Evolutionary conservation across 2,797 vertebrate genomes (phyloP), one percentile per base, ranked within the genome.

Genomic region (Streptopelia turtur): DNA sequence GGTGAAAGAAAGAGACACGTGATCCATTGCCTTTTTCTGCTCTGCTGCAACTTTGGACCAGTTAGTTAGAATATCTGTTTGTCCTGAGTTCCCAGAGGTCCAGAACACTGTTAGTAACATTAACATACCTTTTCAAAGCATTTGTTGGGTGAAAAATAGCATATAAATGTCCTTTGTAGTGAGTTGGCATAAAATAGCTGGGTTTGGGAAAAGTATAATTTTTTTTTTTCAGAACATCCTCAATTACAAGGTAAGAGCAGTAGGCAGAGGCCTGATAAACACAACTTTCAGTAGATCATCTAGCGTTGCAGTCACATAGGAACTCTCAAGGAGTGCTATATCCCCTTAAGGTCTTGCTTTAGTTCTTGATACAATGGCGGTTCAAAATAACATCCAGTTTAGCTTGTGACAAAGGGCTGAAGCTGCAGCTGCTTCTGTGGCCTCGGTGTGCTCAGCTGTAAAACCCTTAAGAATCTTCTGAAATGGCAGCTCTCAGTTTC

Each of bases 1-100:
- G 43, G 2, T 9, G 3, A 69, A 57, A 87, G 12, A 7, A 43
- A 82, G 4, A 31, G 9, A 13, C 1, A 39, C 28, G 3, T 0
- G 1, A 39, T n/a, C 25, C 16, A 11, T 1, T 1, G 12, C 53
- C 17, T 5, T 30, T 30, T 80, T 53, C 57, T 53, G 13, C 31
- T 77, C 11, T 75, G 6, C 9, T 83, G 31, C 45, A 24, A 13
- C 30, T 77, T 65, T 24, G 30, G 33, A 10, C 5, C 15, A 8
- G 4, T 37, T 21, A 52, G 18, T 33, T 27, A 4, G 13, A 80
- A 22, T 8, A 49, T 24, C 30, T 72, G 5, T 55, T 82, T 63
- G 21, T 45, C 56, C 52, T 64, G 25, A 64, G 30, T 52, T 83
- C 16, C 65, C n/a, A 74, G 56, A 57, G 24, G 11, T 64, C 24